Base-by-base conservation (phyloP, 2,797 vertebrate genomes). In the Pangasius krempfi region DNA sequence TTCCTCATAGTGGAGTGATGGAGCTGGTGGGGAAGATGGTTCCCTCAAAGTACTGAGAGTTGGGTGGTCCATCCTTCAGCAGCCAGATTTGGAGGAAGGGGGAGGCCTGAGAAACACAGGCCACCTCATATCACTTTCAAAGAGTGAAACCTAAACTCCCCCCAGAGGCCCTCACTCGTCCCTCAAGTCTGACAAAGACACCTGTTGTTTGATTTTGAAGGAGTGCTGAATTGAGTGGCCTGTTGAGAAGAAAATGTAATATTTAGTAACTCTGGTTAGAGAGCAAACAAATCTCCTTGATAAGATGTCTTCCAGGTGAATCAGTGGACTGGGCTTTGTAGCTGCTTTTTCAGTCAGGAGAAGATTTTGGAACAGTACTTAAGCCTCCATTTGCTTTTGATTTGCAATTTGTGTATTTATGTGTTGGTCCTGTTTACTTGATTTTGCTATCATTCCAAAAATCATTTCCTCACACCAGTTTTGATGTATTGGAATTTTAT, bases 11-110 rank as follows among this genome's bases (percentile, higher is more conserved):
- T 92, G 92, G 93, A 92, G 91, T 94, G 94, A 95, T 94, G 93
- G 92, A 80, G 83, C 18, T 62, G 82, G 64, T 90, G 84, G 75
- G 93, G 92, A 93, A 91, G 92, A 92, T 92, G 93, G 91, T 95
- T 91, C 91, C 91, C 95, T 94, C 89, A 93, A 94, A 94, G 95
- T 93, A 93, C 94, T 60, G 92, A 94, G 93, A 95, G 94, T 96
- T 96, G 96, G 96, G 96, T 96, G 96, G 96, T 96, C 96, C 93
- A 94, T 97, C 95, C 95, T 92, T 96, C 96, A 96, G 94, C 96
- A 92, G 83, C 94, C 93, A 96, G 94, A 96, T 96, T 95, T 94
- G 76, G 86, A 89, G 87, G 94, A 52, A 80, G 95, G 95, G 94
- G 94, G 93, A 94, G 94, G 94, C 95, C 95, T 95, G 95, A 95